phyloP scores from a whole-genome alignment of 2,888 invertebrate species.

The Lasioglossum vierecki region DNA sequence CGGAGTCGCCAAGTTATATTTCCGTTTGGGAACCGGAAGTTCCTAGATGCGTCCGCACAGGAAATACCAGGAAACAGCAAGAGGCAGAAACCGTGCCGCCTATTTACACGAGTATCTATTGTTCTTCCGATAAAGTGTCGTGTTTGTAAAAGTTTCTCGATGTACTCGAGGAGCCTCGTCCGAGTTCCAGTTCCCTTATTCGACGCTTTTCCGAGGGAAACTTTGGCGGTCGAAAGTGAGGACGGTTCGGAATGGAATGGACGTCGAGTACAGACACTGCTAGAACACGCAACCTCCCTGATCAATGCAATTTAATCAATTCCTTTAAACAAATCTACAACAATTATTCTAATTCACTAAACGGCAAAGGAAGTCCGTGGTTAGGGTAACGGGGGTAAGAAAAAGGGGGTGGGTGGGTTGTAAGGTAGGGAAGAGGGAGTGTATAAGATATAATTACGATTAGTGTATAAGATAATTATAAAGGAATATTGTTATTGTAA shows the following conservation, averaged over 20 bases:
- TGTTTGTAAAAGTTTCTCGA: neutral
- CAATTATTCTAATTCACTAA: neutral
- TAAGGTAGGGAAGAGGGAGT: too few relatives aligned
- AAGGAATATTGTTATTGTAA: too few relatives aligned
- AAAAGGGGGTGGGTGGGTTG: too few relatives aligned
- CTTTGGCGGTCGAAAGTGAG: slow-evolving; percentile 4
- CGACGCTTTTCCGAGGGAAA: neutral
- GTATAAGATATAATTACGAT: too few relatives aligned
- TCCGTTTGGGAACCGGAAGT: neutral
- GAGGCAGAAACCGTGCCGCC: neutral
- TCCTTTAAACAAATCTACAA: neutral
- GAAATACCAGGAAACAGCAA: neutral
- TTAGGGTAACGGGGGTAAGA: too few relatives aligned
- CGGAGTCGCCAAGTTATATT: neutral
- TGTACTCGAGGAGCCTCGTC: slow-evolving; percentile 7
- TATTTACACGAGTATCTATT: neutral
- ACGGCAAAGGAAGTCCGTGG: too few relatives aligned
- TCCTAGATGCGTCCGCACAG: neutral
- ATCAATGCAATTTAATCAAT: neutral
- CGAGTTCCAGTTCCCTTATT: slow-evolving; percentile 37
- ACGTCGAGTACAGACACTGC: neutral
- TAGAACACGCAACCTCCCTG: neutral
- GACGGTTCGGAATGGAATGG: neutral
- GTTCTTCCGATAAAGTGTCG: neutral
- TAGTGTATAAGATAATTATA: too few relatives aligned